Evolutionary conservation across 2,113 vertebrate species (phyloP), one percentile per base, ranked within the genome.

Genomic region (Dascyllus trimaculatus): DNA sequence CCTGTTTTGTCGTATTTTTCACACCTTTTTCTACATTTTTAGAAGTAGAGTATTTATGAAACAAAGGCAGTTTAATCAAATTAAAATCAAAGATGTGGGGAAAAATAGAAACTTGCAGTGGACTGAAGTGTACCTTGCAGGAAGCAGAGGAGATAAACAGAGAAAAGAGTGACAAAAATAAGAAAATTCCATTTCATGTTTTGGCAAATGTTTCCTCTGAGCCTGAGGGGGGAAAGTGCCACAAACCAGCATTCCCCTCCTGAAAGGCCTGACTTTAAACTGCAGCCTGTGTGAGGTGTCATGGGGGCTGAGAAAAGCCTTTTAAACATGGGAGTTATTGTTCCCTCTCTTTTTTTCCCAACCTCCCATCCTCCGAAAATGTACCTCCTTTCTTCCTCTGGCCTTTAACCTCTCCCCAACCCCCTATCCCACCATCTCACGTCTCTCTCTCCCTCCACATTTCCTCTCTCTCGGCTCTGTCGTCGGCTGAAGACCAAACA

Each of bases 371-470:
- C 93, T 93, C 91, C 72, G 89, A 93, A 94, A 95, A 94, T 86
- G 91, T 92, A 94, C 92, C 92, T 94, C 92, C 93, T 93, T 92
- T 94, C 93, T 95, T 95, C 94, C 93, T 93, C 89, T 94, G 90
- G 70, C 92, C 94, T 95, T 93, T 95, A 85, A 95, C 95, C 94
- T 92, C 89, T 91, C 83, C 91, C 91, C 87, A 87, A 90, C 91
- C 92, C 93, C 93, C 94, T 54, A 91, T 90, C 90, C 90, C 89
- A 88, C 87, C 83, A 80, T 93, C 87, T 83, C 88, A 84, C 89
- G 71, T 90, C 86, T 88, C 48, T 90, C 86, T 88, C 48, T 85
- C 84, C 61, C 71, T 72, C 70, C 49, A 78, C 86, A 84, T 87
- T 92, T 87, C 89, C 87, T 82, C 88, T 89, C 82, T 68, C n/a